phyloP scores from a whole-genome alignment of 2,888 invertebrate species.

The Imbricaverruca yamaguchii region DNA sequence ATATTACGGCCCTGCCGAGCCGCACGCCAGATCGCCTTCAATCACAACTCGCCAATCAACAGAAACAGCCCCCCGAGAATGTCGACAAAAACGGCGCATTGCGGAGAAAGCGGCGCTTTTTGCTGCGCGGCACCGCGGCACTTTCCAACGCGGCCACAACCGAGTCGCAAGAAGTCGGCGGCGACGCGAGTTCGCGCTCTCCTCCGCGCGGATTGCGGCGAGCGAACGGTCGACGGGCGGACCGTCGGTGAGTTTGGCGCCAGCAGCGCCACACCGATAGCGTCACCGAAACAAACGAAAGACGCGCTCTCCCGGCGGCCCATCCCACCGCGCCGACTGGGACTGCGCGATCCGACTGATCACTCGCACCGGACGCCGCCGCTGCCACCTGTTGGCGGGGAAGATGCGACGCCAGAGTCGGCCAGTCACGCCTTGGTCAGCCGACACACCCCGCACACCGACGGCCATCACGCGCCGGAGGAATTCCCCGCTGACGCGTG shows the following conservation, averaged over 20 bases:
- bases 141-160: background rate
- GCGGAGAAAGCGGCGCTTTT: constrained; percentile 19
- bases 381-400: too few species aligned
- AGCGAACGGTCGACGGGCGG: background rate
- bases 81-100: background rate
- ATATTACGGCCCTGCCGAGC: too few species aligned
- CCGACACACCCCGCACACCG: too few species aligned
- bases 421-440: too few species aligned
- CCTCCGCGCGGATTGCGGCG: background rate
- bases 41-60: constrained; percentile 19
- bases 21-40: background rate
- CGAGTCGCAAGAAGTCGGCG: background rate
- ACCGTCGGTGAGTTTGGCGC: background rate
- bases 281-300: too few species aligned
- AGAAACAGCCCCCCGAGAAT: background rate
- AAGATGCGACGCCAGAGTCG: too few species aligned
- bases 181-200: background rate
- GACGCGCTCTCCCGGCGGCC: too few species aligned
- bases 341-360: too few species aligned
- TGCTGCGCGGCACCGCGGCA: constrained; percentile 1
- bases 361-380: too few species aligned
- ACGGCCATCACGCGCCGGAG: too few species aligned
- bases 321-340: too few species aligned
- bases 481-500: too few species aligned
- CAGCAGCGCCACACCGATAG: background rate